These are phyloP conservation scores for Taenioides sp. DNA, from an alignment of 2,797 vertebrate genomes.

Conservation along the genomic window DNA sequence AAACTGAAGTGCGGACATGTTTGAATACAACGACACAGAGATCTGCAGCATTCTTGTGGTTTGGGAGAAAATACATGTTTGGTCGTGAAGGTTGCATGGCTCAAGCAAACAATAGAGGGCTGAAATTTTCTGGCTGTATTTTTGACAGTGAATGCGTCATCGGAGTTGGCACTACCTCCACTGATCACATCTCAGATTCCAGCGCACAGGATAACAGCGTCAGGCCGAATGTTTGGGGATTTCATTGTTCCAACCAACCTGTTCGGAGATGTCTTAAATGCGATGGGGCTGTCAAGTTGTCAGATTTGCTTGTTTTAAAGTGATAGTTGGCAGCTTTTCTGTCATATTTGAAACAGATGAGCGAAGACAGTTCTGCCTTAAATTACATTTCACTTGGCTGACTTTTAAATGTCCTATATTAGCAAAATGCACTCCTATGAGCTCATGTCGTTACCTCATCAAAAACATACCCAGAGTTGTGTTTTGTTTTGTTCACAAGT, in stretches of 20 bases:
- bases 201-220: background rate
- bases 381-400: too few relatives aligned
- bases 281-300: background rate
- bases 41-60: background rate
- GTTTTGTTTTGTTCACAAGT: too few relatives aligned
- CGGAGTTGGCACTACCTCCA: background rate
- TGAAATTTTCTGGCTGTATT: background rate
- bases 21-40: background rate
- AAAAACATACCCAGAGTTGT: too few relatives aligned
- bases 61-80: background rate
- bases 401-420: too few relatives aligned
- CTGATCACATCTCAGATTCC: background rate
- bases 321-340: background rate
- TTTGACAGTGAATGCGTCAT: conserved; percentile 2
- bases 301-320: background rate
- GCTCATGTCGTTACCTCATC: too few relatives aligned
- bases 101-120: background rate
- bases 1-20: background rate
- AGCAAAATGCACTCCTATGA: too few relatives aligned
- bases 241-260: background rate
- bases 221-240: background rate
- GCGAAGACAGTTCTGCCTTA: background rate
- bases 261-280: background rate
- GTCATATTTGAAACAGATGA: background rate
- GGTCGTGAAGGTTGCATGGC: background rate